Evolutionary conservation across 2,797 vertebrate species (phyloP).

Genomic region (Falco concolor): DNA sequence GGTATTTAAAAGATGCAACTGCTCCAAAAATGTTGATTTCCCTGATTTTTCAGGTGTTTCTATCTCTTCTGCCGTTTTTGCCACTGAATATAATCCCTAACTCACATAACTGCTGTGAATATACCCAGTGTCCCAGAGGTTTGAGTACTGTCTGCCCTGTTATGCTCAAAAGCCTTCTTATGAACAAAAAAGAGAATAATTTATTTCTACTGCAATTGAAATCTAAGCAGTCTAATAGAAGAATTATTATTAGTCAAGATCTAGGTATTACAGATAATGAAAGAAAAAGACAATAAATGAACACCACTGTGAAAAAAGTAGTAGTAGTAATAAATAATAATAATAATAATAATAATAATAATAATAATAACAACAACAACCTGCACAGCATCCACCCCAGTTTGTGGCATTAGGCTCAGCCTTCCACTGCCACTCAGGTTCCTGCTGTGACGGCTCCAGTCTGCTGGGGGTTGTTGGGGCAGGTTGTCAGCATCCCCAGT

Average conservation of each 20-base stretch:
- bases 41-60: background rate
- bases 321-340: background rate
- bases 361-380: background rate
- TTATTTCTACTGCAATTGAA: background rate
- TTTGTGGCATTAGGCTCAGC: background rate
- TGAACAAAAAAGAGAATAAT: background rate
- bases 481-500: rapidly evolving
- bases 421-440: background rate
- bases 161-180: background rate
- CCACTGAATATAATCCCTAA: background rate
- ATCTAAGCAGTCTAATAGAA: background rate
- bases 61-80: background rate
- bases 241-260: background rate
- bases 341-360: background rate
- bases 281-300: background rate
- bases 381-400: background rate
- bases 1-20: background rate
- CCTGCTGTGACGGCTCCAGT: background rate
- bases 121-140: background rate
- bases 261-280: background rate
- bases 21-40: background rate
- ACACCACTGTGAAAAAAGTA: background rate
- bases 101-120: background rate
- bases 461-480: background rate
- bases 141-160: background rate